phyloP scores from a whole-genome alignment of 2,113 vertebrate genomes.

The Benitochromis conjunctus region DNA sequence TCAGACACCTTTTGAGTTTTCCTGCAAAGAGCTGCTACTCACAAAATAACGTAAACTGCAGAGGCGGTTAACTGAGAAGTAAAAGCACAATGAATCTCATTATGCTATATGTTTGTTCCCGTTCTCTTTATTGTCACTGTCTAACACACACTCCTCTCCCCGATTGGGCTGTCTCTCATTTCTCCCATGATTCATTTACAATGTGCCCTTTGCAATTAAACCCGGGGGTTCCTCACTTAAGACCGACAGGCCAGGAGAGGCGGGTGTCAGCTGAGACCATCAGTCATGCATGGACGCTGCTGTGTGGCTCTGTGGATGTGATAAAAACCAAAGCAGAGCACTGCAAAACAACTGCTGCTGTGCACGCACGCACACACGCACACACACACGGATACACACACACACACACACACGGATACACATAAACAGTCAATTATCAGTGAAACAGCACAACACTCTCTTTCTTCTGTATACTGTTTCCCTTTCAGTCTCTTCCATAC shows the following conservation, averaged over 20 bases:
- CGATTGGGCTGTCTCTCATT: neutral
- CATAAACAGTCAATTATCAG: constrained; percentile 26
- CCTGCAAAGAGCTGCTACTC: neutral
- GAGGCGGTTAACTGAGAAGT: neutral
- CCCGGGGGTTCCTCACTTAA: constrained; percentile 49
- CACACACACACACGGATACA: neutral
- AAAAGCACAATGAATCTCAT: neutral
- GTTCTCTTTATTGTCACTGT: neutral
- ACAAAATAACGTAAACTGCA: neutral
- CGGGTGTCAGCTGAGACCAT: constrained; percentile 43
- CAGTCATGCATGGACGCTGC: constrained; percentile 34
- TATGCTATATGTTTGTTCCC: neutral
- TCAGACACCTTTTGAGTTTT: neutral
- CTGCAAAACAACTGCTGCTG: constrained; percentile 4
- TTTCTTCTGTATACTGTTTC: constrained; percentile 2
- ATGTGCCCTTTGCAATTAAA: constrained; percentile 66
- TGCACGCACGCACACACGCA: neutral
- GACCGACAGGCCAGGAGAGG: constrained; percentile 41
- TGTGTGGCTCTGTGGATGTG: constrained; percentile 4
- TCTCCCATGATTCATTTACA: constrained; percentile 51
- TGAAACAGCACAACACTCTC: neutral
- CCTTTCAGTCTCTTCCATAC: neutral
- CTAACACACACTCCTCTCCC: neutral
- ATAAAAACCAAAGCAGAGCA: neutral
- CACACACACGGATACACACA: neutral